Conservation (phyloP, 2,113 vertebrate genomes). For the Turdus rufiventris region DNA sequence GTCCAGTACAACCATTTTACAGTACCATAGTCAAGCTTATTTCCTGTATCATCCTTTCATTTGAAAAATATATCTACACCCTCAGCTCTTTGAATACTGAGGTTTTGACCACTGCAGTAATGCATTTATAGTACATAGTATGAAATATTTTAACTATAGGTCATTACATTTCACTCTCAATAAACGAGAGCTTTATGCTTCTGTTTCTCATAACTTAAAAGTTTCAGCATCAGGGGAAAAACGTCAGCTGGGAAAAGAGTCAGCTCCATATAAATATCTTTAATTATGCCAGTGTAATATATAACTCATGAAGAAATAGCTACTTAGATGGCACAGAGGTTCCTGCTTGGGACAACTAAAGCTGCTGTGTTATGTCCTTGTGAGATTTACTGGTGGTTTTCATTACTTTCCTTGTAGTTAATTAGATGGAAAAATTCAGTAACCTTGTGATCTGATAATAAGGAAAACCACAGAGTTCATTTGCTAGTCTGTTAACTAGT, state of each 20-base stretch:
- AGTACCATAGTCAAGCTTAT: not conserved
- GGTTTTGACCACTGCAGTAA: not conserved
- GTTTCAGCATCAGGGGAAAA: not conserved
- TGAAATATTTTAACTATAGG: not conserved
- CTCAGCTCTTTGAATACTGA: not conserved
- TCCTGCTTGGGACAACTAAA: not conserved
- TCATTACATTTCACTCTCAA: accelerated
- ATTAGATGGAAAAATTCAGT: not conserved
- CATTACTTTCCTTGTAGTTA: not conserved
- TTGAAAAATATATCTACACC: not conserved
- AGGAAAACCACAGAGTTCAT: not conserved
- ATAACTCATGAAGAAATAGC: not conserved
- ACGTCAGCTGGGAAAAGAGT: not conserved
- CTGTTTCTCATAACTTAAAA: not conserved
- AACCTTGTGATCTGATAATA: not conserved
- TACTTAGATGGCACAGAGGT: not conserved
- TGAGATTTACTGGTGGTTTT: not conserved
- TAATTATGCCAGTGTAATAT: not conserved
- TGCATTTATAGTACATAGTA: not conserved
- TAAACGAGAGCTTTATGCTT: not conserved
- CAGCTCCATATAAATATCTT: not conserved
- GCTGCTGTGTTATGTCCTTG: not conserved
- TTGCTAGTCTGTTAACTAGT: not conserved
- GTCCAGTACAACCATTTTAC: not conserved
- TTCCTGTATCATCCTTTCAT: not conserved